Evolutionary conservation across 2,888 invertebrate genomes (phyloP).

Genomic region (Pyrochroa serraticornis): DNA sequence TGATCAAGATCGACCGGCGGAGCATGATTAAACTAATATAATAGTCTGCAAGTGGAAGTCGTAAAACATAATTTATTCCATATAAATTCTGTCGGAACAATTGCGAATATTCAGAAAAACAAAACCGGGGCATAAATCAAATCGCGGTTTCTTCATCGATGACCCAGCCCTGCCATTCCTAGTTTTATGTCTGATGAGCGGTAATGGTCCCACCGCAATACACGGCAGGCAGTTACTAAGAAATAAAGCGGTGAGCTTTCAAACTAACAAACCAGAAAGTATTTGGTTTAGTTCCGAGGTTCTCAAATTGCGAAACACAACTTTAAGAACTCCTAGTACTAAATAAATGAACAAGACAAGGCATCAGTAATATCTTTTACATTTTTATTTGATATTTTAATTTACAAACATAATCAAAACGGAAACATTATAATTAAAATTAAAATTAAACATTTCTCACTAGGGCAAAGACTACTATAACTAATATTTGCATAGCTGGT

Average conservation of each 20-base stretch:
- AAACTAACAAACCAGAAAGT: no score
- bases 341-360: no score
- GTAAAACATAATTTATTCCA: slow-evolving; percentile 39
- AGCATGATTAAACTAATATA: slow-evolving; percentile 37
- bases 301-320: no score
- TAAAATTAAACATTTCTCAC: no score
- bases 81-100: slow-evolving; percentile 38
- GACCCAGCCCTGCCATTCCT: slow-evolving; percentile 25
- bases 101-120: slow-evolving; percentile 37
- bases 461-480: no score
- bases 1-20: slow-evolving; percentile 29
- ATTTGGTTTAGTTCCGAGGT: no score
- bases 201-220: slow-evolving; percentile 24
- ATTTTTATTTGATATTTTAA: no score
- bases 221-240: slow-evolving; percentile 13
- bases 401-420: no score
- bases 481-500: no score
- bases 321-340: no score
- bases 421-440: no score
- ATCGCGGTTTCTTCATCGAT: slow-evolving; percentile 31
- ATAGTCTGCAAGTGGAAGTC: slow-evolving; percentile 36
- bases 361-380: no score
- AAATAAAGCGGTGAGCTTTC: neutral
- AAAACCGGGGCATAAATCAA: slow-evolving; percentile 38
- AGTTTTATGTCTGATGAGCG: slow-evolving; percentile 21